Evolutionary conservation across 2,113 vertebrate species (phyloP), one percentile per base, ranked within the genome.

Genomic region (Channa argus): DNA sequence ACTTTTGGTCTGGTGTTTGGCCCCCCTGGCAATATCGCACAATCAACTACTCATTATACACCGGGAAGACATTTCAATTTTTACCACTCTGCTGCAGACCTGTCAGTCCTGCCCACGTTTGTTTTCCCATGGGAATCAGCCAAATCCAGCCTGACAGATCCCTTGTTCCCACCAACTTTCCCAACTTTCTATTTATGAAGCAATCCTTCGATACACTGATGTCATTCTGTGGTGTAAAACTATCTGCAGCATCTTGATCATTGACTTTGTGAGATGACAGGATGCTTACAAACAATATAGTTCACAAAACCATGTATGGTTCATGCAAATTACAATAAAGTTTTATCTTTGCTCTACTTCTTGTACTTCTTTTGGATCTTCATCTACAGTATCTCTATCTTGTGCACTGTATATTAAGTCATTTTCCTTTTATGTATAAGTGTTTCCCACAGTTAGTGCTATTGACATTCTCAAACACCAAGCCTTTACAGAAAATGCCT

Each of bases 61-160:
- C n/a, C 59, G 12, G 7, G 49, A 46, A 56, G 37, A 51, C 33
- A 47, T 10, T 51, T 61, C 59, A 2, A 37, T 56, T 49, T 70
- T 39, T 3, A 11, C 11, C 15, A 38, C n/a, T 61, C 51, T 36
- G 34, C 38, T 52, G 45, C 3, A 14, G 3, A 45, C 63, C 24
- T 50, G 62, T 9, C 14, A 50, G 34, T 24, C 63, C 63, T 0
- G 4, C 84, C 77, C 73, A 71, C 60, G 47, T 64, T 75, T 55
- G 61, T 74, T 88, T 89, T 89, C 84, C 83, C 88, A 86, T 34
- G 81, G 80, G 80, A 90, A 33, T 58, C n/a, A 0, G 47, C 13
- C 8, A 71, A 78, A 86, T 86, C 86, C 74, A 55, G 69, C 38
- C 9, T 60, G 71, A 72, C 69, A 78, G 81, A 82, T 75, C 86